phyloP scores from a whole-genome alignment of 2,113 vertebrate genomes.

The Ascaphus truei region DNA sequence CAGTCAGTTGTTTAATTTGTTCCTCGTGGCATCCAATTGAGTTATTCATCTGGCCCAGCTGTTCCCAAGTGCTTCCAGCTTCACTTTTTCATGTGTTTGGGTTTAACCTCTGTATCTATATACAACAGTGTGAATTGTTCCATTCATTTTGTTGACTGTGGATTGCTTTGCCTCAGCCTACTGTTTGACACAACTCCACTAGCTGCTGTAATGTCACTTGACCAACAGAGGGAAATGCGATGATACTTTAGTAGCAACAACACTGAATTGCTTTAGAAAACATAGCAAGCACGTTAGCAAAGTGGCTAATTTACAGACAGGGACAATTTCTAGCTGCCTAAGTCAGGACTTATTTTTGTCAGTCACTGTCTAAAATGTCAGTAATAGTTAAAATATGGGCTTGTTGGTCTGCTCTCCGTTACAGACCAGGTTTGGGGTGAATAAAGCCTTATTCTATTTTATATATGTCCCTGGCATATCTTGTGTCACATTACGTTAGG shows the following conservation, averaged over 20 bases:
- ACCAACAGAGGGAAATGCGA: slow-evolving; percentile 44
- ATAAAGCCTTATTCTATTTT: no score
- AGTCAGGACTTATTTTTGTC: no score
- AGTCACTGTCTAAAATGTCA: no score
- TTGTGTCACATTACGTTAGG: neutral
- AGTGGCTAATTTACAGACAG: no score
- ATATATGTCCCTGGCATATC: no score
- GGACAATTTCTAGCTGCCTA: no score
- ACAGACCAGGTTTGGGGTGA: no score
- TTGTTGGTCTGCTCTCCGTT: no score
- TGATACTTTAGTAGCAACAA: slow-evolving; percentile 58
- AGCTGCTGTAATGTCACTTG: slow-evolving; percentile 50
- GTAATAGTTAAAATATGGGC: no score
- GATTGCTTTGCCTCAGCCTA: slow-evolving; percentile 50
- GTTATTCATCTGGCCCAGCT: slow-evolving; percentile 78
- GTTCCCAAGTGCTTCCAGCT: slow-evolving; percentile 74
- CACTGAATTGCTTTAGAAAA: slow-evolving; percentile 52
- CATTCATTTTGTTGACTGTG: slow-evolving; percentile 62
- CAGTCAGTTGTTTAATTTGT: slow-evolving; percentile 79
- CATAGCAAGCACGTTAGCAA: slow-evolving; percentile 44
- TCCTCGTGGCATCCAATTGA: slow-evolving; percentile 79
- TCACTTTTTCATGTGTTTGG: slow-evolving; percentile 71
- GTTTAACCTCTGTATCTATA: slow-evolving; percentile 72
- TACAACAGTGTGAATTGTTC: slow-evolving; percentile 69
- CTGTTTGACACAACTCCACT: slow-evolving; percentile 51